These are phyloP conservation scores for Tenthredo amoena DNA, from an alignment of 2,888 invertebrate genomes.

Conservation along the genomic window DNA sequence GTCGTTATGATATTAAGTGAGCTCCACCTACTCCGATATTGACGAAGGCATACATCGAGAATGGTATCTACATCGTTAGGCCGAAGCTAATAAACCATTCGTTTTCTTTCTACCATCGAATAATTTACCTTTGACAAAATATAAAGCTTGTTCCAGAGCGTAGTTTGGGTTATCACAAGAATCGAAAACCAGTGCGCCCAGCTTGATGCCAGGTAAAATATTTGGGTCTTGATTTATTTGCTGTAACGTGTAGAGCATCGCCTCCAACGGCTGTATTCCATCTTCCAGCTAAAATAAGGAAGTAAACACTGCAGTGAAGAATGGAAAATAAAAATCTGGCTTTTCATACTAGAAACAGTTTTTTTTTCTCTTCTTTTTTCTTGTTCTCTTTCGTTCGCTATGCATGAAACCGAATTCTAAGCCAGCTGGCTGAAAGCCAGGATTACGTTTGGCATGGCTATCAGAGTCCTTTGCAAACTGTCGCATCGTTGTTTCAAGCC, in stretches of 20 bases:
- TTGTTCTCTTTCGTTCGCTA: neutral
- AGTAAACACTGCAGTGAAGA: neutral
- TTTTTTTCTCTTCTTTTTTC: neutral
- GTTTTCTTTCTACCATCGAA: neutral
- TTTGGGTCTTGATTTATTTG: constrained; percentile 78
- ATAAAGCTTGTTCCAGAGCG: constrained; percentile 79
- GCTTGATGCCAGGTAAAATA: constrained; percentile 78
- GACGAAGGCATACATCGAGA: neutral
- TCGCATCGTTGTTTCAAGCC: constrained; percentile 25
- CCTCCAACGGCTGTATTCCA: constrained; percentile 80
- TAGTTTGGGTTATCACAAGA: constrained; percentile 79
- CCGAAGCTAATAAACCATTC: neutral
- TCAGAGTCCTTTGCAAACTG: neutral
- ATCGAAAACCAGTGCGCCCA: constrained; percentile 80
- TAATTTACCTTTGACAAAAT: constrained; percentile 79
- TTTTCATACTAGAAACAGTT: neutral
- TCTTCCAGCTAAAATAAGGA: constrained; percentile 75
- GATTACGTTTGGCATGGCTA: constrained; percentile 25
- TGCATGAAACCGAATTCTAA: constrained; percentile 42
- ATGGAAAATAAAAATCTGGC: constrained; percentile 1
- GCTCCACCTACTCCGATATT: neutral
- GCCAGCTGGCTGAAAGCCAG: constrained; percentile 56
- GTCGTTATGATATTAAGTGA: neutral
- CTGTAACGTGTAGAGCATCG: constrained; percentile 79
- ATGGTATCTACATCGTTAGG: neutral